Evolutionary conservation across 2,113 vertebrate species (phyloP), one percentile per base, ranked within the genome.

Genomic region (Misgurnus anguillicaudatus): DNA sequence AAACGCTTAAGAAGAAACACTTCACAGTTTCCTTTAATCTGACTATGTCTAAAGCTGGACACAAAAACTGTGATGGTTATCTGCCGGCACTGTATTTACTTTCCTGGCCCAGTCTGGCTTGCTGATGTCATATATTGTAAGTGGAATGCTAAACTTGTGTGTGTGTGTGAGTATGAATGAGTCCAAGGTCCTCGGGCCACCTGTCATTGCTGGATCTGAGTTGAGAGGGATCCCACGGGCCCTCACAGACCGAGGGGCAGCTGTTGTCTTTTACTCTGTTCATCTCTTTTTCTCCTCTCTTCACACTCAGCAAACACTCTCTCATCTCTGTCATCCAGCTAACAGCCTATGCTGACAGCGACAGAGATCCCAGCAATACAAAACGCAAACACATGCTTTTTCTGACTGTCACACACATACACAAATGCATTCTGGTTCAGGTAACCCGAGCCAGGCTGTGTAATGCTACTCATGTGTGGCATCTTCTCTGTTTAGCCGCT

Each of bases 381-480:
- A 60, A 48, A 48, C 5, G 76, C 41, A 65, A 48, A 45, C 47
- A 63, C 24, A 31, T 76, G 69, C 68, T 42, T 5, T 80, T 42
- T 80, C 74, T 14, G 0, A 74, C 39, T 61, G 79, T 36, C 53
- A 68, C 62, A 61, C 64, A 31, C 42, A 42, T 57, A 55, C 58
- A 58, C 65, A 70, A 9, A 68, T 38, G 24, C 60, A 76, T 55
- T n/a, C 7, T 14, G 58, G 57, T 24, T 57, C 67, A 17, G 41
- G 83, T 77, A 88, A 90, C 77, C 24, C 21, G 76, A 90, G 80
- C 78, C 36, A 42, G 55, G 55, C 39, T 4, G 17, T 70, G 79
- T 87, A 87, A 90, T 86, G 83, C 63, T 67, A 78, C 82, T 83
- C 81, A 89, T 89, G 87, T 67, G 73, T 70, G 87, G 86, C 84